Percentiles rank a stretch among this genome's conserved stretches.
Evolutionary conservation across 2,888 invertebrate genomes (phyloP).

Genomic region (Tetragnatha montana): DNA sequence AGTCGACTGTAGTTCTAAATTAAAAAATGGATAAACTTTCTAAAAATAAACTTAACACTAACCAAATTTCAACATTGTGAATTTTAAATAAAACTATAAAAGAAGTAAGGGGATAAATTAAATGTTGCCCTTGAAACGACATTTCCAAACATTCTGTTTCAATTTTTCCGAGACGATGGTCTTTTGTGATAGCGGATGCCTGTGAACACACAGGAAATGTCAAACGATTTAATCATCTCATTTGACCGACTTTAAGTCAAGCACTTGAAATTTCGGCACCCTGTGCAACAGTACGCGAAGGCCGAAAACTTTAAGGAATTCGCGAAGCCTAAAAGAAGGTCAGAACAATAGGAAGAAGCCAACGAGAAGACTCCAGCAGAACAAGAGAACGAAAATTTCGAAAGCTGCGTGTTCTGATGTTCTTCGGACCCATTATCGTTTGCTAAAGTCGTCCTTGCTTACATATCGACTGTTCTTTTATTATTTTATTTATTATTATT

Average conservation of each 20-base stretch:
- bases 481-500: constrained; percentile 5
- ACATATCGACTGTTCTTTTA: constrained; percentile 8
- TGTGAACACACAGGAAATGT: constrained; percentile 16
- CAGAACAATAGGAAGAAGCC: constrained; percentile 60
- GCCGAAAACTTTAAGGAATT: constrained; percentile 26
- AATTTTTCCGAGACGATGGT: no score
- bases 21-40: no score
- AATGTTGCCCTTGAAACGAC: no score
- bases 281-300: constrained; percentile 40
- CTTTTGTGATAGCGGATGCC: background rate
- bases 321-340: constrained; percentile 53
- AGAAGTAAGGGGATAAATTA: no score
- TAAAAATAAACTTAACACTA: no score
- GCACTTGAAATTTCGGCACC: constrained; percentile 23
- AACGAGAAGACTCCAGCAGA: constrained; percentile 24
- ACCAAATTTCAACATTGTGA: no score
- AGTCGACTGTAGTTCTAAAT: no score
- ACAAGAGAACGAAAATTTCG: constrained; percentile 11
- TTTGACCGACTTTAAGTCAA: constrained; percentile 34
- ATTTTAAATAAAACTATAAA: no score
- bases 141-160: no score
- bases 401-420: constrained; percentile 34
- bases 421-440: constrained; percentile 40
- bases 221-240: constrained; percentile 29
- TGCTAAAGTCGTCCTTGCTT: constrained; percentile 44